Percentiles rank a stretch among this genome's conserved stretches.
phyloP scores from a whole-genome alignment of 2,797 vertebrate species.

The Notolabrus celidotus region DNA sequence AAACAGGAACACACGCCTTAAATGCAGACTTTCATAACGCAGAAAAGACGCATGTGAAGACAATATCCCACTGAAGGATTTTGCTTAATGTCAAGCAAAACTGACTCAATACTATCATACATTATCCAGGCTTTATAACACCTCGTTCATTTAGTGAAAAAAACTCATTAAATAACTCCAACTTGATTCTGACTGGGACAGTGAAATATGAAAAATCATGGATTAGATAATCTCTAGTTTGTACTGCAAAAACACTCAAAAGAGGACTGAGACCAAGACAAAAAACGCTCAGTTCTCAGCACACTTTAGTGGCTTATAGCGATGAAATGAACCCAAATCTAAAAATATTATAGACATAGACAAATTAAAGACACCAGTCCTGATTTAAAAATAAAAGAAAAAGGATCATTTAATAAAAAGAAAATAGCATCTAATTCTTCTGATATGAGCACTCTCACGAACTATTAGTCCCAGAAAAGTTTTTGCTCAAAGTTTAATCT shows the following conservation, averaged over 20 bases:
- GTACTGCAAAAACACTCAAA: not conserved
- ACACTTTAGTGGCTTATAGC: too few species aligned
- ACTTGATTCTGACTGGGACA: not conserved
- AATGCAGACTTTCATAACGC: constrained; percentile 29
- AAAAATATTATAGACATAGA: too few species aligned
- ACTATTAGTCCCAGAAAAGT: too few species aligned
- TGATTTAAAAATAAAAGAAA: too few species aligned
- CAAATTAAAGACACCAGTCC: too few species aligned
- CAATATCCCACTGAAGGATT: not conserved
- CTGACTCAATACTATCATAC: not conserved
- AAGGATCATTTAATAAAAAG: too few species aligned
- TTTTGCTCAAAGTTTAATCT: too few species aligned
- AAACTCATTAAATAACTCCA: not conserved
- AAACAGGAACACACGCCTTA: constrained; percentile 15
- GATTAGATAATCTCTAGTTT: not conserved
- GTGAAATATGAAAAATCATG: not conserved
- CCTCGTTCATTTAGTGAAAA: not conserved
- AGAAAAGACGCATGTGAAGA: not conserved
- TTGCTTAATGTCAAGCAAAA: not conserved
- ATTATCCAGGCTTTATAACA: not conserved
- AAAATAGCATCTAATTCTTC: too few species aligned
- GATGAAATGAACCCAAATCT: too few species aligned
- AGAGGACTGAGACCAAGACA: not conserved
- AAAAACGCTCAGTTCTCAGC: not conserved
- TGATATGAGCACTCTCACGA: too few species aligned